Evolutionary conservation across 2,888 invertebrate species (phyloP), one percentile per base, ranked within the genome.

Genomic region (Pseudococcus longispinus): DNA sequence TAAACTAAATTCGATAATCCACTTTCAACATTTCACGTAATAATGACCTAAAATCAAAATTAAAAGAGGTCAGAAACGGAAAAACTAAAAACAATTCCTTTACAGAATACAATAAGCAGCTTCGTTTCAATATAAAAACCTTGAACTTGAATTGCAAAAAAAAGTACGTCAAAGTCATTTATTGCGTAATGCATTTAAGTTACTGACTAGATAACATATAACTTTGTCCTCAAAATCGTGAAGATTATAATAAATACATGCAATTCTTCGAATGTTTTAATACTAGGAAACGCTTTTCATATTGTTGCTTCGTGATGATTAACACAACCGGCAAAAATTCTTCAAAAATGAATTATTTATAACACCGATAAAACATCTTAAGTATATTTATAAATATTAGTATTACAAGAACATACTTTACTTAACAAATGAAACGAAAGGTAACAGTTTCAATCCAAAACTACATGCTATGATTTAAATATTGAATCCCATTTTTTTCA

Each of bases 401-500:
- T 4, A 83, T 55, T 55, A 83, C 46, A 83, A n/a, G n/a, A 18
- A 29, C 46, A 83, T 83, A 46, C 29, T 83, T 83, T 15, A 42
- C 55, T 15, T 13, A 29, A 70, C 18, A 4, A 70, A 70, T 20
- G 29, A 51, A 29, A 83, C 20, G n/a, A 55, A 23, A 83, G 83
- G 46, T 55, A 60, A 84, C 65, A 65, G 65, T 42, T 42, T 15
- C 20, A 55, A 26, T 26, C 29, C 9, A n/a, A 70, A 55, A 84
- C 42, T 32, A 84, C 20, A 8, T 2, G 44, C 29, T 51, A n/a
- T 55, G 20, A 60, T 46, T 94, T 94, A 99, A 89, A 99, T 95
- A 89, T 98, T 97, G 91, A 99, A 99, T 82, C 99, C 99, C 92
- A 97, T 93, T 89, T 96, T 95, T 89, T 97, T 93, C 98, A 99